Percentiles rank a stretch among this genome's conserved stretches.
Evolutionary conservation across 1,140 invertebrate species (phyloP).

Genomic region (Drosophila equinoxialis): DNA sequence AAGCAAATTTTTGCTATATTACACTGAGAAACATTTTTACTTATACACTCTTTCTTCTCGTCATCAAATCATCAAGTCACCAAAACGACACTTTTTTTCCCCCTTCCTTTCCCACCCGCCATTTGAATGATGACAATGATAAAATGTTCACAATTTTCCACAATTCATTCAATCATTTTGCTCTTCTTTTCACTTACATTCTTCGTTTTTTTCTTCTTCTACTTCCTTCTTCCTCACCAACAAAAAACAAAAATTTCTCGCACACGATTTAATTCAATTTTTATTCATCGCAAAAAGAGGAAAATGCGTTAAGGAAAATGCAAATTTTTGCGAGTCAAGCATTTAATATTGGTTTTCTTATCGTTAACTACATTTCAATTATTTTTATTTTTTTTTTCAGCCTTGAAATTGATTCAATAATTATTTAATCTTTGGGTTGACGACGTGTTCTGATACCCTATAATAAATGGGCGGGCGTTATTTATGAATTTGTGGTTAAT

Average conservation of each 20-base stretch:
- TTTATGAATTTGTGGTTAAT: too few species aligned
- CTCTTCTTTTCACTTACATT: too few species aligned
- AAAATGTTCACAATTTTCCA: slow-evolving; percentile 4
- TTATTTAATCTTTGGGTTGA: background rate
- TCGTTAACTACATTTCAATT: slow-evolving; percentile 9
- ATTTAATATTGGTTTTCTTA: slow-evolving; percentile 9
- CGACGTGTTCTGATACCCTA: background rate
- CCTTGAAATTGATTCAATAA: slow-evolving; percentile 4
- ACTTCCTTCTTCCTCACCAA: background rate
- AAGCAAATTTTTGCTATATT: slow-evolving; percentile 14
- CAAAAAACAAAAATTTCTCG: background rate
- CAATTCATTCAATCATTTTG: slow-evolving; percentile 4
- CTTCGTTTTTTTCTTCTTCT: background rate
- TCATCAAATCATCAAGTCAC: background rate
- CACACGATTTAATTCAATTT: slow-evolving; percentile 1
- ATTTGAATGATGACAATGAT: slow-evolving; percentile 9
- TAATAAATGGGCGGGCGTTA: too few species aligned
- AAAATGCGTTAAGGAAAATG: slow-evolving; percentile 8
- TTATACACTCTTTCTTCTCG: background rate
- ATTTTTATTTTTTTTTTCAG: background rate
- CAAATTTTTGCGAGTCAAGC: slow-evolving; percentile 12
- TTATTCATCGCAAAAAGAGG: background rate
- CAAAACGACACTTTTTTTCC: background rate
- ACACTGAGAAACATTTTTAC: slow-evolving; percentile 4
- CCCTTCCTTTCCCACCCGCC: too few species aligned